phyloP scores from a whole-genome alignment of 1,140 invertebrate genomes.

The Drosophila subobscura region DNA sequence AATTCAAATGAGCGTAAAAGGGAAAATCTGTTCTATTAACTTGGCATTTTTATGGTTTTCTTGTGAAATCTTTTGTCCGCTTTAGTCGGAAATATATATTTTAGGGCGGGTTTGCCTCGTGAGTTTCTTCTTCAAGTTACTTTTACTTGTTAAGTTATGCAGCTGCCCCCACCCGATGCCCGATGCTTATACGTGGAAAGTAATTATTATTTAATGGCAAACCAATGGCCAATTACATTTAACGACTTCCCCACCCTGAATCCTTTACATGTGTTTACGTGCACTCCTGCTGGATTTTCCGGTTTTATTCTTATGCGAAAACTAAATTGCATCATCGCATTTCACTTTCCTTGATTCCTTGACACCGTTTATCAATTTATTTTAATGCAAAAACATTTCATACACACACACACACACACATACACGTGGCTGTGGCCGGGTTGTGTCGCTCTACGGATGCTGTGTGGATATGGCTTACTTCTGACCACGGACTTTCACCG shows the following conservation, averaged over 20 bases:
- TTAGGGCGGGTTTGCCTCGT: conserved; percentile 35
- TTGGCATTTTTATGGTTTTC: conserved; percentile 66
- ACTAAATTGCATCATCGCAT: conserved; percentile 46
- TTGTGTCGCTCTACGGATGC: conserved; percentile 57
- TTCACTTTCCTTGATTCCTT: conserved; percentile 64
- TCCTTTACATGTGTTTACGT: background rate
- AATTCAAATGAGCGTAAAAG: conserved; percentile 71
- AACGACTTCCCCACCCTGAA: background rate
- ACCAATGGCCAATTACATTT: too few species aligned
- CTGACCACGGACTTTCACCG: conserved; percentile 76
- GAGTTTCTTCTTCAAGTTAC: conserved; percentile 32
- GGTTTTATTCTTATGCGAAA: conserved; percentile 9
- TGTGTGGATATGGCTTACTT: conserved; percentile 69
- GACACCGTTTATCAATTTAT: conserved; percentile 27
- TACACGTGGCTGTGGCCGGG: conserved; percentile 49
- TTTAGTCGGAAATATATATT: conserved; percentile 15
- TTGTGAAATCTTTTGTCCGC: conserved; percentile 66
- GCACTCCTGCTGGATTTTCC: conserved; percentile 8
- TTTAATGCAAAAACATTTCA: conserved; percentile 56
- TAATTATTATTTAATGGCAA: conserved; percentile 17
- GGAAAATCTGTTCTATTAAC: conserved; percentile 65
- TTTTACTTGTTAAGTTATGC: conserved; percentile 54
- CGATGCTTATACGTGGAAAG: too few species aligned
- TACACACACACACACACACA: conserved; percentile 1
- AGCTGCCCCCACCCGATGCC: too few species aligned